These are phyloP conservation scores for Copsychus sechellarum DNA, from an alignment of 2,113 vertebrate species.

Conservation along the genomic window DNA sequence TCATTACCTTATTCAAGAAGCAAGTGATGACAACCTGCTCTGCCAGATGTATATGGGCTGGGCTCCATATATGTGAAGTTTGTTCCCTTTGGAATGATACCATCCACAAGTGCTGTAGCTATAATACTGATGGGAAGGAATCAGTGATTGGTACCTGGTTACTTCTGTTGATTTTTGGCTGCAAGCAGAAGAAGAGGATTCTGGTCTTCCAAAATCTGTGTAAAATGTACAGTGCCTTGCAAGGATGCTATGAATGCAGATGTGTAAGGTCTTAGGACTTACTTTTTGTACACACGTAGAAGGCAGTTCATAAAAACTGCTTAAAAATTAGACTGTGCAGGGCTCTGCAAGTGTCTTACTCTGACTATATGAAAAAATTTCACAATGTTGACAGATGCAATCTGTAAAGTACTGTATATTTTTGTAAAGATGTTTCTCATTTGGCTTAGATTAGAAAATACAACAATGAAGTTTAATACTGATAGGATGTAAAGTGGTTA, in stretches of 20 bases:
- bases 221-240: neutral
- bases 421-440: neutral
- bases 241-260: neutral
- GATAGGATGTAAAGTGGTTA: neutral
- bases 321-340: neutral
- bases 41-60: conserved; percentile 98
- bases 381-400: neutral
- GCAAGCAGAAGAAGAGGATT: neutral
- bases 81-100: neutral
- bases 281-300: neutral
- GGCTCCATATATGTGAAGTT: conserved; percentile 90
- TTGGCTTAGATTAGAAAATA: neutral
- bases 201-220: neutral
- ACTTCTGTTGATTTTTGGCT: neutral
- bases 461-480: neutral
- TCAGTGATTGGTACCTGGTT: neutral
- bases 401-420: neutral
- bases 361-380: neutral
- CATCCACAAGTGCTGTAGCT: neutral
- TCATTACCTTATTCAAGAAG: conserved; percentile 97
- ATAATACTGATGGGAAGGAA: neutral
- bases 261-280: neutral
- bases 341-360: neutral
- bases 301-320: neutral
- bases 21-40: conserved; percentile 90